Evolutionary conservation across 2,888 invertebrate species (phyloP), one percentile per base, ranked within the genome.

Genomic region (Amphipyra berbera): DNA sequence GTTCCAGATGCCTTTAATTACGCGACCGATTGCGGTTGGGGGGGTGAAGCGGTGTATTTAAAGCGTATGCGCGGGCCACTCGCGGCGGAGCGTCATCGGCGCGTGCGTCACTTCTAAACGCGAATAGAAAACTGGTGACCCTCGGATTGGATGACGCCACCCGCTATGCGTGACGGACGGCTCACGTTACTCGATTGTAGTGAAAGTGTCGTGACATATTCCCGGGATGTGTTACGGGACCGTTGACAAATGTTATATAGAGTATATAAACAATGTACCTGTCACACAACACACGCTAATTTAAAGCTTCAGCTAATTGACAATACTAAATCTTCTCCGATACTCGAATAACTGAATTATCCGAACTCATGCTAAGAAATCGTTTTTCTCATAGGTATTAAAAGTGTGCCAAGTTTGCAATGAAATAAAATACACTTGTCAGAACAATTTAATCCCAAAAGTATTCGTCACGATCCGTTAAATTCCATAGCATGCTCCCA

Each of bases 91-190:
- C 92, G 93, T 91, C 92, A 90, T 82, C 80, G 86, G 87, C 90
- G 88, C 88, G 91, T 91, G 94, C 94, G 94, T 94, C 93, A 94
- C 90, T 74, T 70, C 78, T 73, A 75, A 88, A 91, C 93, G 86
- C 90, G 91, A 93, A 94, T 94, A 94, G 93, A 91, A 90, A 90
- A 87, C 82, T 85, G 81, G 88, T 91, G 92, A 91, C 91, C 92
- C 92, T 92, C 92, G 88, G 68, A 62, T 72, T 75, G 66, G 75
- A 83, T 91, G 91, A 92, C 91, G 91, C 86, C 85, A 87, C 76
- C 77, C 73, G 82, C 80, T 61, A 74, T 77, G 79, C 81, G 83
- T 89, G 88, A 90, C 89, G 87, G 83, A 82, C 81, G 76, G 83
- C 87, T 87, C 86, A 85, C 88, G 80, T 88, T 87, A 87, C 86